Base-by-base conservation (phyloP, 1,140 invertebrate genomes). In the Cryptotermes secundus region DNA sequence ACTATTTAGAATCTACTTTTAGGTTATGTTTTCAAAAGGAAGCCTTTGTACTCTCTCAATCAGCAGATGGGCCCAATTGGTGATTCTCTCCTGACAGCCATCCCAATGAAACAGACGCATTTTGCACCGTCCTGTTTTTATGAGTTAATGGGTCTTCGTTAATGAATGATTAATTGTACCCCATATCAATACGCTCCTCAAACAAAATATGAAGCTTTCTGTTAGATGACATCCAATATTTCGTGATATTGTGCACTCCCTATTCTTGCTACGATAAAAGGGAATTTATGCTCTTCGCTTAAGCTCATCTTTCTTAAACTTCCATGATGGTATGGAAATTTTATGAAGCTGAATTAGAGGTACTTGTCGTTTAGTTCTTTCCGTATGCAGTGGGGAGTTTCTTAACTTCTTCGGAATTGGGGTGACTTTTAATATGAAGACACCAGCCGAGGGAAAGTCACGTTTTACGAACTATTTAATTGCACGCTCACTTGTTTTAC, bases 391-490 rank as follows among this genome's bases (percentile, higher is more conserved):
- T n/a, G n/a, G 59, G n/a, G 26, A 16, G 26, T 72, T 72, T 14
- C 31, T 31, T 31, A n/a, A 72, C 59, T 72, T 72, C 7, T 31
- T 72, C 26, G 9, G 59, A 72, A 72, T 10, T 72, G n/a, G 59
- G 59, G 59, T 31, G 59, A 4, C 6, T 31, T 72, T 72, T 72
- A n/a, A n/a, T 72, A 72, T 31, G 59, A 59, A 59, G 53, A 22
- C 16, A 42, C 38, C 38, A 42, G 38, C 16, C 6, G 1, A n/a
- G n/a, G 59, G 59, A 72, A n/a, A 72, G 26, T 72, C 31, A 31
- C n/a, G 31, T 72, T 72, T 72, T 72, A n/a, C 59, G 59, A 72
- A 31, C 59, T 72, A 72, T 72, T 72, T 72, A 72, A 72, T 72
- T 72, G 59, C 26, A 31, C 59, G n/a, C 16, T 72, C 31, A 72